Base-by-base conservation (phyloP, 2,888 invertebrate genomes). In the Lingula anatina region DNA sequence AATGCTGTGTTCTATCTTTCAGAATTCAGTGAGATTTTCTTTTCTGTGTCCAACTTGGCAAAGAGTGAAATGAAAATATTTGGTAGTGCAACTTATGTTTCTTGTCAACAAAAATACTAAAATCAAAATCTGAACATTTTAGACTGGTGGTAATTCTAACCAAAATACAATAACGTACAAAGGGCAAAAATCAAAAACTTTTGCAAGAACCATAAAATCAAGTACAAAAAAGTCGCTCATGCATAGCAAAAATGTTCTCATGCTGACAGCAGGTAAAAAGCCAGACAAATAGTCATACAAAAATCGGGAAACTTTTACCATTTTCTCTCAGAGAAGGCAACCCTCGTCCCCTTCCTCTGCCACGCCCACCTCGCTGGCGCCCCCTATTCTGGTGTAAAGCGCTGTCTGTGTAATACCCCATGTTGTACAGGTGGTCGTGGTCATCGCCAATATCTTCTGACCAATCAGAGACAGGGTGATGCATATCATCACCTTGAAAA, bases 291-390 rank as follows among this genome's bases (percentile, higher is more conserved):
- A 31, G 9, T 9, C 35, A 12, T 31, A 31, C 35, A 12, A 12
- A 15, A 15, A 31, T 9, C 9, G 35, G 9, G 9, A 31, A 9
- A 15, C 9, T 31, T 31, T 9, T 31, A n/a, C 44, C 44, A 21
- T 35, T n/a, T n/a, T n/a, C n/a, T n/a, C n/a, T n/a, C n/a, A n/a
- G n/a, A n/a, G n/a, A n/a, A n/a, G n/a, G 3, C 18, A 21, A 15
- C 28, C 44, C 85, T 84, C 65, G 85, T 65, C 88, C 82, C 58
- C 88, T 85, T 62, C 88, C 46, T 12, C 64, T 46, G 55, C 87
- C 86, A 68, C 85, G 82, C 55, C 82, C 81, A 51, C 80, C 82
- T 64, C 81, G 79, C 59, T 82, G 62, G 75, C 79, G 64, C 75
- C 75, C 66, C 75, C 76, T 59, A 54, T n/a, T n/a, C 56, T 41